A percentile compares a stretch with the other conserved stretches of the same genome.
phyloP scores from a whole-genome alignment of 2,888 invertebrate species.

The Andrena praecox region DNA sequence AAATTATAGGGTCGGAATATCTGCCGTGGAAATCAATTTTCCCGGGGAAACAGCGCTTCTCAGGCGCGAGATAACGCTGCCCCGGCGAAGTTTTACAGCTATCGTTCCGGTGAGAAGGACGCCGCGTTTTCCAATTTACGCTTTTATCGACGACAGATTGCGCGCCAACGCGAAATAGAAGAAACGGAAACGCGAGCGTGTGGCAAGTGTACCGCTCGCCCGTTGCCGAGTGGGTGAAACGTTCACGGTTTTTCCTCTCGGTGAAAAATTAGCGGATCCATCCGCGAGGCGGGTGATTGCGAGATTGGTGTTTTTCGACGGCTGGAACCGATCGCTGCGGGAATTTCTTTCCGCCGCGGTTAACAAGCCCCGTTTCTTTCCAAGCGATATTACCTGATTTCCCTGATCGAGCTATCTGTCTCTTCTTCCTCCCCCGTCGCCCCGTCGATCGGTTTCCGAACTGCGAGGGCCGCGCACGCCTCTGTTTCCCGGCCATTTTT shows the following conservation, averaged over 20 bases:
- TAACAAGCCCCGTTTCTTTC: background rate
- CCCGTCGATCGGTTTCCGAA: slow-evolving; percentile 6
- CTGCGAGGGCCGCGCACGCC: background rate
- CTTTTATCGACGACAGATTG: slow-evolving; percentile 59
- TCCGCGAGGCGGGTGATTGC: slow-evolving; percentile 61
- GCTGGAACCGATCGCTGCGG: slow-evolving; percentile 63
- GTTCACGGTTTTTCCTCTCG: slow-evolving; percentile 24
- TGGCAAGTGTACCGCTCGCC: slow-evolving; percentile 40
- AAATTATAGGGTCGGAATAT: slow-evolving; percentile 9
- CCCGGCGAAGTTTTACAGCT: background rate
- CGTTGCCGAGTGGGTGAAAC: slow-evolving; percentile 37
- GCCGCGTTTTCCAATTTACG: slow-evolving; percentile 56
- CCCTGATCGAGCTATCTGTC: background rate
- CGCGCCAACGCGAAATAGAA: slow-evolving; percentile 40
- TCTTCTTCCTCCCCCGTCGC: background rate
- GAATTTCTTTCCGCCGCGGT: slow-evolving; percentile 19
- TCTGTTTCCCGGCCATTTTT: slow-evolving; percentile 50
- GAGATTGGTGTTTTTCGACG: slow-evolving; percentile 69
- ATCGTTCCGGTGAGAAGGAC: background rate
- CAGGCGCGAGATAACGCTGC: background rate
- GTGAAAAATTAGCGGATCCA: slow-evolving; percentile 66
- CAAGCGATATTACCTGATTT: slow-evolving; percentile 12
- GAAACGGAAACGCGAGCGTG: slow-evolving; percentile 33
- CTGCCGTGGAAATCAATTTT: slow-evolving; percentile 11
- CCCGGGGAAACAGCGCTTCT: background rate